Base-by-base conservation (phyloP, 1,140 invertebrate species). In the Cylas formicarius region DNA sequence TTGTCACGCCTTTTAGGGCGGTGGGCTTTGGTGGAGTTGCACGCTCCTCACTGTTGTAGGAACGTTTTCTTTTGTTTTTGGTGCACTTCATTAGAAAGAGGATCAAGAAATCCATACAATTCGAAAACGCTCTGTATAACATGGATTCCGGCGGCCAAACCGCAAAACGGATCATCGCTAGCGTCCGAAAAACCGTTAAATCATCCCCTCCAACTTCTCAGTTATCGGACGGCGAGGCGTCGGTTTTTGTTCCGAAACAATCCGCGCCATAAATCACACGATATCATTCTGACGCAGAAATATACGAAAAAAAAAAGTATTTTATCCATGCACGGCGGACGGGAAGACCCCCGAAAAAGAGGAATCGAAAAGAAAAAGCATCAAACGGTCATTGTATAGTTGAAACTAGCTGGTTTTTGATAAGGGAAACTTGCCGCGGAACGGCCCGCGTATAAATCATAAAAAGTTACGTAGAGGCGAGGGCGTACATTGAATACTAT, bases 351-450 rank as follows among this genome's bases (percentile, higher is more conserved):
- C n/a, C n/a, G n/a, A 48, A 48, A 48, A 48, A 41, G 46, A 48
- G 19, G 46, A 48, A 48, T 48, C 43, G 46, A 48, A 48, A 42
- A 48, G 46, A 48, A 48, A 48, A 48, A 48, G 39, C 46, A 48
- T 48, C 46, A 48, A 48, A 48, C 32, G 46, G 46, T 48, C 46
- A 48, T 48, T 48, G 46, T 48, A n/a, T n/a, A 48, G 46, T 48
- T 48, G 46, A 42, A 48, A 48, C 46, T 48, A 48, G 46, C 38
- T 39, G 38, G 38, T 41, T 48, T 22, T 42, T 42, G 46, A 48
- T 48, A 48, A 48, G 46, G 43, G 46, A 48, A 48, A 48, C 46
- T 48, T 48, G 31, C 46, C 38, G 38, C 46, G 46, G 46, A 48
- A 48, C 39, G 35, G 31, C 23, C 38, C 14, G 31, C 32, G n/a